Evolutionary conservation across 1,140 invertebrate species (phyloP).

Genomic region (Lepeophtheirus salmonis): DNA sequence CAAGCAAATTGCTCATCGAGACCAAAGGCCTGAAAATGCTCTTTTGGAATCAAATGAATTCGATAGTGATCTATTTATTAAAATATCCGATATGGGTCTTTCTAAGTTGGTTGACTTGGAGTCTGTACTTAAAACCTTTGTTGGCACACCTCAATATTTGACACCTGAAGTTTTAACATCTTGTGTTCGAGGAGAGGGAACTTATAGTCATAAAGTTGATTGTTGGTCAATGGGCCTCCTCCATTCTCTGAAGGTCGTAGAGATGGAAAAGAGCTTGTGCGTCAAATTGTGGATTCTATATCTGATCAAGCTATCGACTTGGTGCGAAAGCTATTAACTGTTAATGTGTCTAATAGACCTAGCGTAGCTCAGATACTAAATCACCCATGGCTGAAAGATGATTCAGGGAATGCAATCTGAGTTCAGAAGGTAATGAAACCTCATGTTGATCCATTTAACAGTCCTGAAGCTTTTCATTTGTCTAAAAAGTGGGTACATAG

Average conservation of each 20-base stretch:
- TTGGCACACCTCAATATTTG: conserved; percentile 65
- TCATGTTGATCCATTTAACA: too few species aligned
- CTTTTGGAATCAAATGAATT: conserved; percentile 42
- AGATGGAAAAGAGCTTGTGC: conserved; percentile 32
- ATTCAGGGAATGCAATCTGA: conserved; percentile 17
- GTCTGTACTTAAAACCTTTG: conserved; percentile 43
- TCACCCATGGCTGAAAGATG: conserved; percentile 48
- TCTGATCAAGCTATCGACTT: conserved; percentile 43
- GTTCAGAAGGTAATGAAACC: background rate
- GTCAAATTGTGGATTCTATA: conserved; percentile 42
- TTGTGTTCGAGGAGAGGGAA: conserved; percentile 33
- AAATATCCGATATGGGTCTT: conserved; percentile 64
- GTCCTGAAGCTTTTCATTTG: too few species aligned
- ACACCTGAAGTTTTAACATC: conserved; percentile 44
- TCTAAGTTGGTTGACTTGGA: conserved; percentile 60
- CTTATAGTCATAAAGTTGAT: conserved; percentile 58
- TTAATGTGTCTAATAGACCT: conserved; percentile 44
- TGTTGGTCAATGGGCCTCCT: conserved; percentile 74
- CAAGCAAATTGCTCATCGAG: conserved; percentile 62
- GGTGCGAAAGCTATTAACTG: conserved; percentile 48
- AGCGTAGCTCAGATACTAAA: conserved; percentile 44
- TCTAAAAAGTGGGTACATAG: too few species aligned
- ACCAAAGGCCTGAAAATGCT: conserved; percentile 73
- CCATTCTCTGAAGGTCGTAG: conserved; percentile 43
- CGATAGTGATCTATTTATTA: conserved; percentile 40